Percentiles rank a stretch among this genome's conserved stretches.
Evolutionary conservation across 2,797 vertebrate genomes (phyloP).

Genomic region (Enteromius trimaculatus): DNA sequence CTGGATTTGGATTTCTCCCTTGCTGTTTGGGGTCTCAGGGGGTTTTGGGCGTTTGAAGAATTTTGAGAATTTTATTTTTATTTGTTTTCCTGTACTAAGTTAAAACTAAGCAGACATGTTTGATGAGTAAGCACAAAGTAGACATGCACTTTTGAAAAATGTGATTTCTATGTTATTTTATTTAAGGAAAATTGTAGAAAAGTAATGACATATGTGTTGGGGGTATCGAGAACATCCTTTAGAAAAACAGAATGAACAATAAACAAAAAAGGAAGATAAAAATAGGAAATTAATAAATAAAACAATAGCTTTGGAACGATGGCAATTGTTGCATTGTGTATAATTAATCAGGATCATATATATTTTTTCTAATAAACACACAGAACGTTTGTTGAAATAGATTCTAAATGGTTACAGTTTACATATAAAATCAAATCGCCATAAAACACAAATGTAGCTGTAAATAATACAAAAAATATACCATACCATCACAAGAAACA

Average conservation of each 20-base stretch:
- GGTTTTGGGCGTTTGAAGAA: background rate
- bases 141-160: background rate
- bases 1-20: slow-evolving; percentile 69
- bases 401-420: background rate
- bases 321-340: background rate
- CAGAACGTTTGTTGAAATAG: background rate
- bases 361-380: background rate
- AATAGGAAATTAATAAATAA: background rate
- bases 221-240: background rate
- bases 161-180: too few species aligned
- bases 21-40: background rate
- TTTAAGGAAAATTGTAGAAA: background rate
- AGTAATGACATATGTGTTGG: background rate
- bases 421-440: background rate
- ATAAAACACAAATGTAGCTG: background rate
- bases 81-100: background rate
- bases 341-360: background rate
- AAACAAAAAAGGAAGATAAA: background rate
- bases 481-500: background rate
- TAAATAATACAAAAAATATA: background rate
- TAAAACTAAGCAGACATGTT: background rate
- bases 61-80: background rate
- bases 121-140: background rate
- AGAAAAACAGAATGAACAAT: background rate
- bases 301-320: background rate